Evolutionary conservation across 2,797 vertebrate genomes (phyloP).

Genomic region (Pangasius mekongensis): DNA sequence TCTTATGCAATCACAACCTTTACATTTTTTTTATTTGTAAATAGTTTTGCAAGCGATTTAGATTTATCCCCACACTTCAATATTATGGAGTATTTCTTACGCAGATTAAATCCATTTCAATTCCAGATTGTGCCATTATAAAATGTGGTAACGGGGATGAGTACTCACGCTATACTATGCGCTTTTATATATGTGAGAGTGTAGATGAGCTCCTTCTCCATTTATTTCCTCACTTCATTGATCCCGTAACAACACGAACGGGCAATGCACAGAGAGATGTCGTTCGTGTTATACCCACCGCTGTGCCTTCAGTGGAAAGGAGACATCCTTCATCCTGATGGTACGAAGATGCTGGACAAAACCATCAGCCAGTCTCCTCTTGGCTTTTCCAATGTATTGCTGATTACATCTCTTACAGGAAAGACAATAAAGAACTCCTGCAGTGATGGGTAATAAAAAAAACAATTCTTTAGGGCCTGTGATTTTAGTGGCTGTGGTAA

Average conservation of each 20-base stretch:
- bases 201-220: neutral
- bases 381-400: neutral
- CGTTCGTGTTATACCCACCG: too few relatives aligned
- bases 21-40: too few relatives aligned
- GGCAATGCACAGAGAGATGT: neutral
- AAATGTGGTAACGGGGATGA: too few relatives aligned
- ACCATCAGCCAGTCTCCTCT: neutral
- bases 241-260: neutral
- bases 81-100: neutral
- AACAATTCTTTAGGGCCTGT: neutral
- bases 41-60: neutral
- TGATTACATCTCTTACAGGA: constrained; percentile 1
- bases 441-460: neutral
- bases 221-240: neutral
- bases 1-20: too few relatives aligned
- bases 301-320: neutral
- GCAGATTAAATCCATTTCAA: neutral
- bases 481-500: neutral
- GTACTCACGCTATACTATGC: too few relatives aligned
- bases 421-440: neutral
- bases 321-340: neutral
- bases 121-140: neutral
- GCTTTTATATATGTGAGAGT: neutral
- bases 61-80: neutral
- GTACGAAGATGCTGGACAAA: neutral